A percentile compares a stretch with the other conserved stretches of the same genome.
These are phyloP conservation scores for Dexiosoma caninum DNA, from an alignment of 2,888 invertebrate species.

Conservation along the genomic window DNA sequence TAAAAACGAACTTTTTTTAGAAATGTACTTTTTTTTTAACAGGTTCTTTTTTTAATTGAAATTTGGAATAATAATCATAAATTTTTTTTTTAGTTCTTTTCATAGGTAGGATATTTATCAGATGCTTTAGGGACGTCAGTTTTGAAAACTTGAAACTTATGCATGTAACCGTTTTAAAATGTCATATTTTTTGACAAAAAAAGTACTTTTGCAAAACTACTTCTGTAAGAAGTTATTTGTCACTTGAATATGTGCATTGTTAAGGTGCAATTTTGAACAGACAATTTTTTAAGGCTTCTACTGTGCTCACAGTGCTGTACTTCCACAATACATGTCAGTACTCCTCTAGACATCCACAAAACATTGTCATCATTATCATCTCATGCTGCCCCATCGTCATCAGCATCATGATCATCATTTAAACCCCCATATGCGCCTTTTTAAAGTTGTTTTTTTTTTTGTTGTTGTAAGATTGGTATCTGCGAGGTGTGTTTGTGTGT, in stretches of 20 bases:
- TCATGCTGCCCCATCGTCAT: constrained; percentile 13
- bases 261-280: background rate
- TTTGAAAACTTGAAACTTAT: no score
- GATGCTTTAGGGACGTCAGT: no score
- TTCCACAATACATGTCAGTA: no score
- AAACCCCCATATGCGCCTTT: constrained; percentile 58
- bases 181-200: no score
- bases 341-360: constrained; percentile 15
- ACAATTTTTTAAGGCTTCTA: no score
- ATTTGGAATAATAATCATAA: no score
- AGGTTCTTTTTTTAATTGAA: background rate
- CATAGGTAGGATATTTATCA: no score
- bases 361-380: constrained; percentile 41
- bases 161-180: no score
- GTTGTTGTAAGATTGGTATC: constrained; percentile 39
- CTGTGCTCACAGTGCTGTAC: background rate
- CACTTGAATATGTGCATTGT: no score
- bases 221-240: no score
- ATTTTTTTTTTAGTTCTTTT: no score
- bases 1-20: background rate
- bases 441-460: constrained; percentile 29
- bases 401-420: constrained; percentile 51
- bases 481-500: constrained; percentile 41
- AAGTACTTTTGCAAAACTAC: no score
- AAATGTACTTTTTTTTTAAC: background rate